Evolutionary conservation across 2,113 vertebrate genomes (phyloP), one percentile per base, ranked within the genome.

Genomic region (Clarias macrocephalus): DNA sequence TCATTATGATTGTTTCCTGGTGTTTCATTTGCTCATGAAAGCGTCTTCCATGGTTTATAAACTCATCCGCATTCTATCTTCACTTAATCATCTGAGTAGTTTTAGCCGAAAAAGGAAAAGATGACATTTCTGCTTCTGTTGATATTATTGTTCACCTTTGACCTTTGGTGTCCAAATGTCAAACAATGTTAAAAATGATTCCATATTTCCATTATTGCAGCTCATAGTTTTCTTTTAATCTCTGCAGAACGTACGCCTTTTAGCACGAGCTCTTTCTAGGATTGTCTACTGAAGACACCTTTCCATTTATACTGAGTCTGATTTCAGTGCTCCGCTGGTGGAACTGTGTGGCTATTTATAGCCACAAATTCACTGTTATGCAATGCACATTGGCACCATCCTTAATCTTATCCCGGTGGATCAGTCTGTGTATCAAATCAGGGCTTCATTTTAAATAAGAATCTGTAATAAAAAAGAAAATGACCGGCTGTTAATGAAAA

Each of bases 301-400:
- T 57, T 80, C 52, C 63, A 80, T 42, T 86, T 75, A 87, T 68
- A 82, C 48, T 82, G 21, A 75, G 66, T 75, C 33, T 73, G 56
- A 87, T 87, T 82, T 73, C 66, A 62, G 37, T 82, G 37, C 33
- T 85, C 28, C 59, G 54, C 54, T 73, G 54, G 48, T 82, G 75
- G 59, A 72, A 60, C 13, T 28, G 7, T 73, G 15, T 54, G 42
- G 18, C 48, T 82, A 75, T 82, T 82, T 63, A 82, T 63, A 87
- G 56, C 75, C 19, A 30, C 25, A 30, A 52, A 57, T 86, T 76
- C 59, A 48, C 56, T 63, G 70, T 85, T 76, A 76, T 76, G 76
- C 21, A 80, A 86, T 54, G 63, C 16, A 54, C 60, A 86, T 57
- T 86, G 85, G 76, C 63, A 70, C 30, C n/a, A 80, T 86, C 52